Conservation (phyloP, 2,888 invertebrate species). For the Synergus japonicus region DNA sequence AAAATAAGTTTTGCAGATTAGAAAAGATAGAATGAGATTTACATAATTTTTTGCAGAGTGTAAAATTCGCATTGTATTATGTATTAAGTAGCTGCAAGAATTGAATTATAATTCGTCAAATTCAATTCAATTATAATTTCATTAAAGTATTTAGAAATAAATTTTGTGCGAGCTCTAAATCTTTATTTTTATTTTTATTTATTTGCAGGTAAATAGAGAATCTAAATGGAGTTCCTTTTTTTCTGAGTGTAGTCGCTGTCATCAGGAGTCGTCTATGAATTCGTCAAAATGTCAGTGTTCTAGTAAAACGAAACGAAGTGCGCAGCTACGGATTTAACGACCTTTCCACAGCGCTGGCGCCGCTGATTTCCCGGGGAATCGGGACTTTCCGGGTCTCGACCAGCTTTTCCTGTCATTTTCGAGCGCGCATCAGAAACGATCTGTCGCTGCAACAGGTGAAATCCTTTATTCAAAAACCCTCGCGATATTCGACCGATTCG, state of each 20-base stretch:
- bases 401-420: conserved; percentile 62
- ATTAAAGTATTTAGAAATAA: too few species aligned
- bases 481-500: conserved; percentile 37
- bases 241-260: background rate
- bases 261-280: conserved; percentile 1
- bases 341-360: conserved; percentile 69
- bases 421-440: conserved; percentile 58
- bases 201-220: background rate
- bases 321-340: conserved; percentile 70
- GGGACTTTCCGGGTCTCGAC: conserved; percentile 73
- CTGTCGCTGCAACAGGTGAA: conserved; percentile 73
- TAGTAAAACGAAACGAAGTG: conserved; percentile 55
- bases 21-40: too few species aligned
- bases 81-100: too few species aligned
- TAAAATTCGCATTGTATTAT: too few species aligned
- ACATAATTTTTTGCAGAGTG: too few species aligned
- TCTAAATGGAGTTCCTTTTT: background rate
- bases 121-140: too few species aligned
- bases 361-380: conserved; percentile 74
- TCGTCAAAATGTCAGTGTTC: conserved; percentile 20
- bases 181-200: background rate
- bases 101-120: too few species aligned
- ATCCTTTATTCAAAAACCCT: conserved; percentile 24
- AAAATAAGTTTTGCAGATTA: too few species aligned
- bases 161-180: too few species aligned